These are phyloP conservation scores for Lithophane leautieri DNA, from an alignment of 2,888 invertebrate genomes.

Conservation along the genomic window DNA sequence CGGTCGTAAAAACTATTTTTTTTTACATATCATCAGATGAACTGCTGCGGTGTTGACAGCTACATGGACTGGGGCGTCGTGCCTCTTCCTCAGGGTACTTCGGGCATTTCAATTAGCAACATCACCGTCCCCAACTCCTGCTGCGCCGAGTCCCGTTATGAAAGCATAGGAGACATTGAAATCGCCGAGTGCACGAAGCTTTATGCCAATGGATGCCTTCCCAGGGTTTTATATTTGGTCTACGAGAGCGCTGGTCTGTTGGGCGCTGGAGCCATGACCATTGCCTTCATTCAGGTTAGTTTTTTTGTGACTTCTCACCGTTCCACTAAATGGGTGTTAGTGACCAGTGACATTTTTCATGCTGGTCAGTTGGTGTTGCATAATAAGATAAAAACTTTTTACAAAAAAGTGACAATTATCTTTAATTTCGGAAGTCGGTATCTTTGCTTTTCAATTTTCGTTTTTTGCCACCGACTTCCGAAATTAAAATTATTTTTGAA, in stretches of 20 bases:
- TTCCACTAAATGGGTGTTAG: background rate
- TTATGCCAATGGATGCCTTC: constrained; percentile 91
- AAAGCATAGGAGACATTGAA: constrained; percentile 63
- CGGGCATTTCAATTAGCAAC: constrained; percentile 80
- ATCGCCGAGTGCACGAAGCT: constrained; percentile 81
- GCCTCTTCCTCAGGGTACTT: constrained; percentile 66
- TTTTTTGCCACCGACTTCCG: no score
- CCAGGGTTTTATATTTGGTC: constrained; percentile 91
- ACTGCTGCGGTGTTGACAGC: constrained; percentile 92
- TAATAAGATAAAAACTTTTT: no score
- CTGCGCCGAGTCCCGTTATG: constrained; percentile 82
- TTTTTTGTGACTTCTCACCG: constrained; percentile 28
- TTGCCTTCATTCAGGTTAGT: constrained; percentile 94
- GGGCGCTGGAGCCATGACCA: constrained; percentile 94
- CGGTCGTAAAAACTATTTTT: no score
- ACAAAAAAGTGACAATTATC: no score
- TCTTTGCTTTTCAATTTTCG: no score
- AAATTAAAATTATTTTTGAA: no score
- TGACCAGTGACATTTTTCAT: background rate
- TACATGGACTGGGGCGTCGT: constrained; percentile 91
- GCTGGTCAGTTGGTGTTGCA: background rate
- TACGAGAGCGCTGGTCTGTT: constrained; percentile 93
- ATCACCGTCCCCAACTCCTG: constrained; percentile 91
- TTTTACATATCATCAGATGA: constrained; percentile 86
- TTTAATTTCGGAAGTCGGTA: no score